Conservation (phyloP, 2,888 invertebrate genomes). For the Microchrysa polita region DNA sequence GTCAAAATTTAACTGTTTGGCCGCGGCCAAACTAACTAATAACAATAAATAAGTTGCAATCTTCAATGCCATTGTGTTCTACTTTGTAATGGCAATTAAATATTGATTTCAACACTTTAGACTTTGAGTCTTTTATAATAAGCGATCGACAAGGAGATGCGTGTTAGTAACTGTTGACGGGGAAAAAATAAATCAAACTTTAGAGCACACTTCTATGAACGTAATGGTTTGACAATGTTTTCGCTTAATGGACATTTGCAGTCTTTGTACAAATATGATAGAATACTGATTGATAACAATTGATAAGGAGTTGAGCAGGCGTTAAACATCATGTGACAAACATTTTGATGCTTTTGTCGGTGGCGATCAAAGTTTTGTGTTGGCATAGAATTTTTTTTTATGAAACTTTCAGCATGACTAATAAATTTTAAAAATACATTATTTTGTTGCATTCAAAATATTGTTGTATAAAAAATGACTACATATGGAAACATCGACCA, state of each 20-base stretch:
- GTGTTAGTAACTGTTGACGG: background rate
- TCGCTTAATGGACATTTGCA: conserved; percentile 36
- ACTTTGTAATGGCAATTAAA: conserved; percentile 20
- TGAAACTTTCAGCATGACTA: too few species aligned
- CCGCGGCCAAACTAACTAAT: conserved; percentile 20
- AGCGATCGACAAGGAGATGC: background rate
- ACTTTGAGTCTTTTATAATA: conserved; percentile 31
- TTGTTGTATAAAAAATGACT: too few species aligned
- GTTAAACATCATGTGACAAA: too few species aligned
- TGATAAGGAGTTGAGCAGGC: too few species aligned
- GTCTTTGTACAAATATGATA: conserved; percentile 19
- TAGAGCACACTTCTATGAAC: too few species aligned
- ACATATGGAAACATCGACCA: too few species aligned
- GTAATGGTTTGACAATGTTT: background rate
- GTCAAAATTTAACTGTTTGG: conserved; percentile 31
- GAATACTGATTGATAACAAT: conserved; percentile 28
- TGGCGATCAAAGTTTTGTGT: too few species aligned
- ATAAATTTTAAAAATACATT: too few species aligned
- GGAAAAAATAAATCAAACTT: background rate
- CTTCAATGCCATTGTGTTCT: conserved; percentile 30
- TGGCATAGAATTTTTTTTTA: too few species aligned
- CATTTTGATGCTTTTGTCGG: too few species aligned
- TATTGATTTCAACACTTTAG: conserved; percentile 5
- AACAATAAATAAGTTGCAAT: conserved; percentile 20
- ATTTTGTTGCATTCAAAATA: too few species aligned